Evolutionary conservation across 2,113 vertebrate species (phyloP), one percentile per base, ranked within the genome.

Genomic region (Eudyptes chrysolophus): DNA sequence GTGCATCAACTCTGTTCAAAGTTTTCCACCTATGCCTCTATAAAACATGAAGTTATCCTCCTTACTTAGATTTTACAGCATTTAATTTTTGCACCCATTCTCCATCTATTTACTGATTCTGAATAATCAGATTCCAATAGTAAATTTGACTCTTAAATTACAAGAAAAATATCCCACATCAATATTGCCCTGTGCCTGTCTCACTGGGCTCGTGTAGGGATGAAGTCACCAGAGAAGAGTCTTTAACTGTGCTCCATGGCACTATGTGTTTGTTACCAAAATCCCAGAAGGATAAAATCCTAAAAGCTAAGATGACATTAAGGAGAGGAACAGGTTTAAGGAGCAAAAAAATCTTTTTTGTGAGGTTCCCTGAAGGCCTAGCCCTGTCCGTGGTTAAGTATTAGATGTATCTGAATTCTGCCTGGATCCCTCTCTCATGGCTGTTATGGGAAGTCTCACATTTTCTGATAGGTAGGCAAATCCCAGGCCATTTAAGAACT

Each of bases 151-250:
- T 49, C 32, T 49, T 34, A 30, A 64, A 57, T 49, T 30, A 27
- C 13, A 66, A 51, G 10, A 6, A 40, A 69, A 84, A 87, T 38
- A 38, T 11, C n/a, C 20, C 17, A 18, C 16, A 15, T 26, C 48
- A 72, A 1, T 52, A 32, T 16, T 32, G 11, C 5, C 29, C 57
- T n/a, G 14, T 60, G 24, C 40, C 20, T 2, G 3, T n/a, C 66
- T 76, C 54, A 4, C 10, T 21, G 32, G 12, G 6, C 34, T 85
- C 3, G 1, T 0, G 1, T 11, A 40, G 38, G 29, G 14, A 54
- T 46, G 17, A 92, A 69, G 40, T 36, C 51, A n/a, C 19, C 5
- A n/a, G n/a, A 68, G 57, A 13, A 62, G 11, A 3, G 20, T 11
- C 26, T 72, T 77, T 6, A 71, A 10, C 30, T 34, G 29, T 69